Evolutionary conservation across 1,140 invertebrate species (phyloP).

Genomic region (Leptinotarsa undecemlineata): DNA sequence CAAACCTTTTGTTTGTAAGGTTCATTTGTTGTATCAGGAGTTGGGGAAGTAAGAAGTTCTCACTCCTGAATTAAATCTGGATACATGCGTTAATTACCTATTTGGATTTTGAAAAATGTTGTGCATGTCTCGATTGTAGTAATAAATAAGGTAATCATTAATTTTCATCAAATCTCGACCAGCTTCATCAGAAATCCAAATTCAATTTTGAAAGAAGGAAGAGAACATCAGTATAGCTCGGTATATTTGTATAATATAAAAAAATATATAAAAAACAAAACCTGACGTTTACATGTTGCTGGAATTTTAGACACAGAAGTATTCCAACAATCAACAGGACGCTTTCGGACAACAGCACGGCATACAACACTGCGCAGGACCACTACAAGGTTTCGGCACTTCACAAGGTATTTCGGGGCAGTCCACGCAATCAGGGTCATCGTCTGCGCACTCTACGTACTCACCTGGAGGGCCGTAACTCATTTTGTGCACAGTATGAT

Average conservation of each 20-base stretch:
- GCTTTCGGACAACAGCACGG: slow-evolving; percentile 52
- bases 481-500: slow-evolving; percentile 56
- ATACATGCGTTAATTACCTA: too few relatives aligned
- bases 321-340: slow-evolving; percentile 41
- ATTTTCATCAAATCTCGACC: too few relatives aligned
- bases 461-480: slow-evolving; percentile 59
- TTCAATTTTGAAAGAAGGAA: too few relatives aligned
- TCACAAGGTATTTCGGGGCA: slow-evolving; percentile 46
- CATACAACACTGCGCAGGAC: slow-evolving; percentile 35
- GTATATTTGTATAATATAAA: slow-evolving; percentile 5
- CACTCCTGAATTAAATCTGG: too few relatives aligned
- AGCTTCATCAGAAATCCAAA: too few relatives aligned
- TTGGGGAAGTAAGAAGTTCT: too few relatives aligned
- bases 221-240: neutral
- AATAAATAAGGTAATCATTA: too few relatives aligned
- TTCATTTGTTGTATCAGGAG: too few relatives aligned
- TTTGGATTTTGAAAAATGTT: too few relatives aligned
- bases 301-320: neutral
- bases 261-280: slow-evolving; percentile 1
- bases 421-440: slow-evolving; percentile 50
- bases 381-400: slow-evolving; percentile 12
- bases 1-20: too few relatives aligned
- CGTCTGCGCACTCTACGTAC: slow-evolving; percentile 55
- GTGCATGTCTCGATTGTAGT: too few relatives aligned
- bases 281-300: neutral